Conservation (phyloP, 2,113 vertebrate genomes). For the Pitta sordida region DNA sequence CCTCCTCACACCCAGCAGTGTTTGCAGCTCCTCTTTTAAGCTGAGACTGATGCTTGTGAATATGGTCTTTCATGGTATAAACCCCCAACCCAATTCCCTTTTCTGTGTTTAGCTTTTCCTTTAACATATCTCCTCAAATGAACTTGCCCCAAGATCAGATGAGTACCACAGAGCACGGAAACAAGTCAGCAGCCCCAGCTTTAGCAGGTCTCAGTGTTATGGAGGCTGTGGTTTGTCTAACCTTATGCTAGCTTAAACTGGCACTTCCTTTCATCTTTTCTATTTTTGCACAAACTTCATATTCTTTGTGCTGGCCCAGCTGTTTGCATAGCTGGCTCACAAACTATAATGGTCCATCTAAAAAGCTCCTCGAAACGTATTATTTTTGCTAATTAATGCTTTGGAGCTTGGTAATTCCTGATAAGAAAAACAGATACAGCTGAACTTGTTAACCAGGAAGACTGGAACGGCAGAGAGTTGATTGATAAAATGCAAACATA, state of each 20-base stretch:
- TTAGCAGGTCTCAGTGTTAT: not conserved
- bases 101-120: not conserved
- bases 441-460: not conserved
- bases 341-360: not conserved
- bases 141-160: not conserved
- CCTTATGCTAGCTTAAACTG: accelerated
- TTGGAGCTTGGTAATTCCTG: not conserved
- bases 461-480: not conserved
- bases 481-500: not conserved
- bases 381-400: not conserved
- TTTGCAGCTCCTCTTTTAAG: not conserved
- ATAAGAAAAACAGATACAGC: not conserved
- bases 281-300: not conserved
- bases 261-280: not conserved
- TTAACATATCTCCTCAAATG: not conserved
- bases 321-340: not conserved
- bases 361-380: not conserved
- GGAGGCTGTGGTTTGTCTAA: not conserved
- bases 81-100: not conserved
- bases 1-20: not conserved
- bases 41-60: not conserved
- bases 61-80: not conserved
- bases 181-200: not conserved
- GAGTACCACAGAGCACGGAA: not conserved
- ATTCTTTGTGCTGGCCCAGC: not conserved